Evolutionary conservation across 2,888 invertebrate species (phyloP).

Genomic region (Heteromyza rotundicornis): DNA sequence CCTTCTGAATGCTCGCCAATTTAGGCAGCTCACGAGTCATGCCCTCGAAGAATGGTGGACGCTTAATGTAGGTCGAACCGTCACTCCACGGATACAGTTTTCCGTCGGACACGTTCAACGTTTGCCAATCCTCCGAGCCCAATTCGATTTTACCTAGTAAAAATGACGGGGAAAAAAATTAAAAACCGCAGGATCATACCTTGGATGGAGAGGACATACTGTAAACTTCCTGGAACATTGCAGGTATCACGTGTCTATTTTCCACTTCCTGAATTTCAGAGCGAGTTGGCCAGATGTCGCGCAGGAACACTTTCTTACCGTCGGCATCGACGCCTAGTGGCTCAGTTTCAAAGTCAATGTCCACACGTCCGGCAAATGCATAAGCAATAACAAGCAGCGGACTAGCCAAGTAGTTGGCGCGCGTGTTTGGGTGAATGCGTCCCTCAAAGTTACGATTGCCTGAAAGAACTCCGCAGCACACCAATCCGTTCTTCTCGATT

Average conservation of each 20-base stretch:
- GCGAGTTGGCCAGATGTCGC: constrained; percentile 95
- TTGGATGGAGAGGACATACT: no score
- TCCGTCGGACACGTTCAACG: constrained; percentile 77
- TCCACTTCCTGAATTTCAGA: constrained; percentile 90
- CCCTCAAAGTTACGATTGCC: constrained; percentile 99
- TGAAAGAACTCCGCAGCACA: constrained; percentile 94
- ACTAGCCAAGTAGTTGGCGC: constrained; percentile 98
- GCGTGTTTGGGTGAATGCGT: constrained; percentile 93
- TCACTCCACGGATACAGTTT: constrained; percentile 91
- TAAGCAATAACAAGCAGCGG: constrained; percentile 97
- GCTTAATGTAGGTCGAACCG: constrained; percentile 93
- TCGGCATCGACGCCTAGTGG: constrained; percentile 73
- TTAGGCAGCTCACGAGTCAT: constrained; percentile 71
- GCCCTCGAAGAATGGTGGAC: constrained; percentile 92
- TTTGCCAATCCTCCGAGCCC: constrained; percentile 88
- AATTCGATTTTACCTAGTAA: constrained; percentile 75
- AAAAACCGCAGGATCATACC: constrained; percentile 23
- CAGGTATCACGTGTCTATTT: constrained; percentile 86
- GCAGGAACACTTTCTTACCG: constrained; percentile 80
- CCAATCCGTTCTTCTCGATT: constrained; percentile 92
- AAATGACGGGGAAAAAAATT: no score
- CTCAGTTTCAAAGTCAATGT: constrained; percentile 92
- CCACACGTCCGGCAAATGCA: constrained; percentile 92
- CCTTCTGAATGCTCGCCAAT: constrained; percentile 70
- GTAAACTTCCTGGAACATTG: constrained; percentile 89